phyloP scores from a whole-genome alignment of 2,797 vertebrate species.

The Aulostomus chinensis region DNA sequence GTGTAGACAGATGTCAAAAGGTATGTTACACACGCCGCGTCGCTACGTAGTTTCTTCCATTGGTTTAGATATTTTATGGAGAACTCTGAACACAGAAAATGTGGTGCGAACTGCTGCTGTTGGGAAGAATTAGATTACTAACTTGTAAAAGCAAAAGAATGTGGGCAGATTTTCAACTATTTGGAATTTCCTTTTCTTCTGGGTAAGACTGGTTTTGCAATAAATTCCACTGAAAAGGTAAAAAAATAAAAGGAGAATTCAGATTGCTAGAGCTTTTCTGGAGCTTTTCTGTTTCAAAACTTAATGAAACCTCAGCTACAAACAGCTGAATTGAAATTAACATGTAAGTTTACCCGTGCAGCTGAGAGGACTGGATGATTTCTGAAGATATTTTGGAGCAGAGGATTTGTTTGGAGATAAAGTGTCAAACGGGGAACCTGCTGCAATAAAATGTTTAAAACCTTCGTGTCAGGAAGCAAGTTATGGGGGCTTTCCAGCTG shows the following conservation, averaged over 20 bases:
- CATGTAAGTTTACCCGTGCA: background rate
- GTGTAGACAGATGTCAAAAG: background rate
- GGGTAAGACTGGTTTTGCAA: constrained; percentile 14
- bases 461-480: constrained; percentile 5
- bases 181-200: constrained; percentile 10
- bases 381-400: constrained; percentile 16
- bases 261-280: constrained; percentile 18
- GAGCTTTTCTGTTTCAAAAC: constrained; percentile 13
- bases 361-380: constrained; percentile 12
- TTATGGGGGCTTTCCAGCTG: background rate
- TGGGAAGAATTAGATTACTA: background rate
- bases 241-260: constrained; percentile 13
- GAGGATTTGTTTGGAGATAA: constrained; percentile 17
- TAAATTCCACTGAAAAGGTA: constrained; percentile 5
- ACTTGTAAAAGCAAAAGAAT: constrained; percentile 7
- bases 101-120: background rate
- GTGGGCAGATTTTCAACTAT: constrained; percentile 10
- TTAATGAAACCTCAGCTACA: constrained; percentile 16
- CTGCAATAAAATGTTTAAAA: constrained; percentile 2
- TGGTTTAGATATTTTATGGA: too few species aligned
- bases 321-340: constrained; percentile 1
- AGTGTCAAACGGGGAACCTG: constrained; percentile 12
- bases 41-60: too few species aligned
- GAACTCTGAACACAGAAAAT: background rate
- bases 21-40: too few species aligned